Evolutionary conservation across 2,888 invertebrate species (phyloP), one percentile per base, ranked within the genome.

Genomic region (Pecten maximus): DNA sequence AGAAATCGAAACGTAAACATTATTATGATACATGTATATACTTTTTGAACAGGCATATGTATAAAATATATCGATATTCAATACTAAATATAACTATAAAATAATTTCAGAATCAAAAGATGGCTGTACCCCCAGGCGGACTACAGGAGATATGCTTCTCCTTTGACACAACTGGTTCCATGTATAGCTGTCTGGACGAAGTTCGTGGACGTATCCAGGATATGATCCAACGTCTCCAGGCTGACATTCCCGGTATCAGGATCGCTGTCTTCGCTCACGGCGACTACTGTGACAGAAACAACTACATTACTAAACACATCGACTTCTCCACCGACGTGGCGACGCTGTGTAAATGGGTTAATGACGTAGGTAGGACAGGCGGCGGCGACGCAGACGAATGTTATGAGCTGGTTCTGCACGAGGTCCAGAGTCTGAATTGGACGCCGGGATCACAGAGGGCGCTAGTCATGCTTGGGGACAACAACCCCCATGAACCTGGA

Each of bases 201-300:
- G 95, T 96, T 12, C 91, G 95, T 60, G 94, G 94, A 4, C 93
- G 94, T 6, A 89, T 96, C 16, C 92, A 94, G 19, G 95, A 96
- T 91, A 94, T 96, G 93, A 95, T 96, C 15, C 94, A 95, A 90
- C 94, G 96, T 10, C 94, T 96, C 16, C 95, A 95, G 88, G 94
- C 95, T 4, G 96, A 96, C 91, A 96, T 96, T 12, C 95, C 96
- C 0, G 94, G 93, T 16, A 95, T 96, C 50, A 93, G 94, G 40
- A 94, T 96, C 40, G 95, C 95, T 39, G 94, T 96, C 50, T 93
- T 96, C 44, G 96, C 96, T 10, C 96, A 96, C 90, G 96, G 96
- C 0, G 96, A 96, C 92, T 96, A 96, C 91, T 96, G 95, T 90
- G 96, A 96, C 91, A 88, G 87, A 35, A 40, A 90, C 12, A 91